Base-by-base conservation (phyloP, 2,888 invertebrate species). In the Octonoba sinensis region DNA sequence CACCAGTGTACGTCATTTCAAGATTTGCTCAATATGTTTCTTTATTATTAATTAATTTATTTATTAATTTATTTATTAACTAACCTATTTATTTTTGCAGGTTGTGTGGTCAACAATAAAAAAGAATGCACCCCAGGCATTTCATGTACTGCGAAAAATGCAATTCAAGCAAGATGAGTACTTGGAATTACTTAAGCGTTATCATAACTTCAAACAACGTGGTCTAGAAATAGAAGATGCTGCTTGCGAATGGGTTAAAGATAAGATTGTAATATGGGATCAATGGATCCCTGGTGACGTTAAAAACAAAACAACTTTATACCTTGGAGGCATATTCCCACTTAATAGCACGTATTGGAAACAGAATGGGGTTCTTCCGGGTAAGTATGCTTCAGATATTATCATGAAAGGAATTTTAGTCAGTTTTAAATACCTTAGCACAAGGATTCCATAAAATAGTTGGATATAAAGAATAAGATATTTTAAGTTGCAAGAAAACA, bases 241-340 rank as follows among this genome's bases (percentile, higher is more conserved):
- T 0, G 93, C 94, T 0, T 94, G 94, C 87, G 88, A 90, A 8
- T 95, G 94, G 94, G 88, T 94, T 84, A 87, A 84, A 15, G 86
- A 89, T 0, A 90, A 91, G 85, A 84, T 88, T 6, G 84, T 88
- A 0, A 88, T 88, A 0, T 90, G 92, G 89, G 85, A 84, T 0
- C 82, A 86, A 1, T 90, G 90, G 90, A 86, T 89, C 59, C 89
- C 89, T 1, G 85, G 87, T 1, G 89, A 86, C 76, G 87, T 87
- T 36, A 86, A 86, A 4, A 86, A 86, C 66, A 89, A 89, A 86
- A 88, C 88, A 15, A 87, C 87, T 22, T 88, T 93, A 13, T 90
- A 90, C 85, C 91, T 93, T 51, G 93, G 92, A 22, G 93, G 93
- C 0, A 92, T 93, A 85, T 93, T 94, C 87, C 94, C 94, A 0